A percentile compares a stretch with the other conserved stretches of the same genome.
These are phyloP conservation scores for Hydropotes inermis DNA, from an alignment of 2,113 vertebrate genomes.

Conservation along the genomic window DNA sequence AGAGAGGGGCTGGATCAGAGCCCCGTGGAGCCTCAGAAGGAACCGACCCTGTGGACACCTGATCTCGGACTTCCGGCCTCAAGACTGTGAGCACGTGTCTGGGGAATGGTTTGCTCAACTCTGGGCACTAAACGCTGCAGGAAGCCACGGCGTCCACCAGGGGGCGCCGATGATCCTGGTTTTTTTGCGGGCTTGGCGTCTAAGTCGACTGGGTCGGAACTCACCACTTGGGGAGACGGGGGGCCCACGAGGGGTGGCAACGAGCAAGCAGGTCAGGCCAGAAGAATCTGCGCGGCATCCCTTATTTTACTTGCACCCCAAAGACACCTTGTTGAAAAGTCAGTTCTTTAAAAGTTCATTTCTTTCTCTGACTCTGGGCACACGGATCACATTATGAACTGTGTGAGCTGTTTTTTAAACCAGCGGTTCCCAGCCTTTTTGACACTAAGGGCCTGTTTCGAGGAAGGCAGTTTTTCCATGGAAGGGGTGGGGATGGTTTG, in stretches of 20 bases:
- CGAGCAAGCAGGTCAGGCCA: accelerated
- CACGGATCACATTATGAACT: accelerated
- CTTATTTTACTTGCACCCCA: not conserved
- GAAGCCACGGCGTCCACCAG: not conserved
- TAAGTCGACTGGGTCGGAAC: accelerated
- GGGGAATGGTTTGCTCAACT: not conserved
- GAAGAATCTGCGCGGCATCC: accelerated
- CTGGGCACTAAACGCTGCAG: accelerated
- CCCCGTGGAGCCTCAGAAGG: not conserved
- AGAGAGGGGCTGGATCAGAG: not conserved
- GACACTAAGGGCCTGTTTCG: not conserved
- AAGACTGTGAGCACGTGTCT: not conserved
- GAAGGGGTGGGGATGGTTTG: not conserved
- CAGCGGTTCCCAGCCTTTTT: not conserved
- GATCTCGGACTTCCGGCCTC: accelerated
- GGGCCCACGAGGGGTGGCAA: accelerated
- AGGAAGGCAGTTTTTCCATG: not conserved
- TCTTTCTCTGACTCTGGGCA: not conserved
- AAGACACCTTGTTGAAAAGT: accelerated
- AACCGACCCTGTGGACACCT: accelerated
- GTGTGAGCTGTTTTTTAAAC: not conserved
- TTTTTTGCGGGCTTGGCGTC: accelerated
- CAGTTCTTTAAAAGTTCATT: accelerated
- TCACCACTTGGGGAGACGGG: accelerated
- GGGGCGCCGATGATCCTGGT: not conserved